These are phyloP conservation scores for Microcaecilia unicolor DNA, from an alignment of 2,797 vertebrate species.

Conservation along the genomic window DNA sequence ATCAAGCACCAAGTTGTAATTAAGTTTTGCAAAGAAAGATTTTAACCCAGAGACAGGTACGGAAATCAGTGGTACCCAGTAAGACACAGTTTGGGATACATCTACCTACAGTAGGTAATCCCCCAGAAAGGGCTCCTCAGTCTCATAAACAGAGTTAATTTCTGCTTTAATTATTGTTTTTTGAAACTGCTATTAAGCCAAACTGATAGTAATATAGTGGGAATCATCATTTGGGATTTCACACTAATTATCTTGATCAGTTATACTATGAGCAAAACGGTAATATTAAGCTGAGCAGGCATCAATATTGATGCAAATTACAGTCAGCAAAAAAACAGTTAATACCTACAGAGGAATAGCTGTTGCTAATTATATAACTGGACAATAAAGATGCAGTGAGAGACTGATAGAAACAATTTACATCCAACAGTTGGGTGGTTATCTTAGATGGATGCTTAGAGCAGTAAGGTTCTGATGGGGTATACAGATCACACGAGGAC, in stretches of 20 bases:
- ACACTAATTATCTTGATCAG: constrained; percentile 39
- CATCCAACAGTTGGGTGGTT: too few relatives aligned
- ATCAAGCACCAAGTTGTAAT: too few relatives aligned
- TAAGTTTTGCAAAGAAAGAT: too few relatives aligned
- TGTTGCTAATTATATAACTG: constrained; percentile 7
- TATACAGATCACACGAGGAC: too few relatives aligned
- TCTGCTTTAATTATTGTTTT: constrained; percentile 32
- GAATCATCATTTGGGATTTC: constrained; percentile 21
- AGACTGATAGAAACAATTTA: constrained; percentile 1
- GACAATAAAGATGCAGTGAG: not conserved
- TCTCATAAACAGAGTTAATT: constrained; percentile 40
- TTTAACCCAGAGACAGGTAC: not conserved
- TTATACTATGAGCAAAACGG: constrained; percentile 24
- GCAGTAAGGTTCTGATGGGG: too few relatives aligned
- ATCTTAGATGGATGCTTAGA: too few relatives aligned
- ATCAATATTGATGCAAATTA: constrained; percentile 28
- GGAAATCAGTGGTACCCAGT: not conserved
- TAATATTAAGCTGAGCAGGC: constrained; percentile 12
- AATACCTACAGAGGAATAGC: constrained; percentile 10
- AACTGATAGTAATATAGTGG: constrained; percentile 19
- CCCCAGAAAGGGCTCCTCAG: constrained; percentile 37
- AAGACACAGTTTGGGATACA: not conserved
- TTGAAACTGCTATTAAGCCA: constrained; percentile 37
- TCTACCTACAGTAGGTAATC: constrained; percentile 16
- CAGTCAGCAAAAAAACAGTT: constrained; percentile 12